Base-by-base conservation (phyloP, 1,140 invertebrate genomes). In the Reticulitermes speratus region DNA sequence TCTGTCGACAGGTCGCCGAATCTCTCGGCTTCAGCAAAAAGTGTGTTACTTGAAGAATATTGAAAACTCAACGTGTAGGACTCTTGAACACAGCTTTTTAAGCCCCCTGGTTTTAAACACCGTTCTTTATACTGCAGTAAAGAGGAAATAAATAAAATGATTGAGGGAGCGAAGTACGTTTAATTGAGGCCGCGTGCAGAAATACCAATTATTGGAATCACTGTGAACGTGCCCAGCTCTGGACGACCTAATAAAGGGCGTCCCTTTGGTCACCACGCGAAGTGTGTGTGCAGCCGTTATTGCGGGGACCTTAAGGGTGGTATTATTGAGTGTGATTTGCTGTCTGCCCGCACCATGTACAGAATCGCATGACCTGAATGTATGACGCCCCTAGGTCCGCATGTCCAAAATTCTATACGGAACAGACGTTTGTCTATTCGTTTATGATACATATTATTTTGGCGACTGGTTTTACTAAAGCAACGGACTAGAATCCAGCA, bases 201-300 rank as follows among this genome's bases (percentile, higher is more conserved):
- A 65, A 65, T 19, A 65, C 21, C 65, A 75, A 75, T 75, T 75
- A 75, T 30, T 75, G 65, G 65, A 75, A 75, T 75, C n/a, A 75
- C 30, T 75, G 65, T 30, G 65, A 75, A 75, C 65, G 65, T 75
- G 65, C 3, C 65, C n/a, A n/a, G 65, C 65, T 75, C n/a, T 11
- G 65, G n/a, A 75, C 9, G 65, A 75, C 9, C 65, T 75, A 75
- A 75, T 75, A 30, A 75, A 75, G 25, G n/a, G 5, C 25, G n/a
- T 75, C 65, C n/a, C 65, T 6, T 75, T 30, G 65, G 65, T 75
- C 65, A 75, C 65, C 65, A 16, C 9, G 52, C 52, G 19, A 55
- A 19, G 14, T 1, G 52, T 55, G 52, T 19, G 45, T 25, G 65
- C 65, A 30, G 12, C 25, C 6, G 65, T 30, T 75, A 75, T 30